Evolutionary conservation across 1,140 invertebrate genomes (phyloP).

Genomic region (Heliothis subflexa): DNA sequence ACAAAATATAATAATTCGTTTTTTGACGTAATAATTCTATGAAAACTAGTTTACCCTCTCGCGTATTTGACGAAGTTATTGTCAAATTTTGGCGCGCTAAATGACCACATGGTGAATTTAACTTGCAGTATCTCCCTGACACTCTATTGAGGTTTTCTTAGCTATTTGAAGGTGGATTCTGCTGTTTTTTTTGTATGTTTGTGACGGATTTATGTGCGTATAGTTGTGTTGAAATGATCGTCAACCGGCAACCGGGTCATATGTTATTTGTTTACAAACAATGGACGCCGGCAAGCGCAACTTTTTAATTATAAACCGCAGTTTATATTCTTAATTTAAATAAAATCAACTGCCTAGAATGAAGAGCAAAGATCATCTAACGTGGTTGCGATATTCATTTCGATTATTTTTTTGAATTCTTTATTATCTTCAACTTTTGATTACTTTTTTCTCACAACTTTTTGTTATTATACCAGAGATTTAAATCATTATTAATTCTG

Average conservation of each 20-base stretch:
- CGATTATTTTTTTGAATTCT: background rate
- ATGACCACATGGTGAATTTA: slow-evolving; percentile 72
- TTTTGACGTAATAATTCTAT: slow-evolving; percentile 1
- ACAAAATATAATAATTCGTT: slow-evolving; percentile 1
- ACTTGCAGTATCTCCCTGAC: slow-evolving; percentile 42
- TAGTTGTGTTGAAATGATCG: slow-evolving; percentile 49
- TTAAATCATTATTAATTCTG: no score
- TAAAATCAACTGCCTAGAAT: slow-evolving; percentile 22
- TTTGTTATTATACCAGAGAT: no score
- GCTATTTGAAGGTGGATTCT: slow-evolving; percentile 22
- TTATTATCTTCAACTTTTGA: background rate
- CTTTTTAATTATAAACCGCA: slow-evolving; percentile 29
- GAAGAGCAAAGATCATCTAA: background rate
- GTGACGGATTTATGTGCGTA: slow-evolving; percentile 51
- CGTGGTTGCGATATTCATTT: background rate
- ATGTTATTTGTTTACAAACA: slow-evolving; percentile 86
- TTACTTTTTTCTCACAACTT: background rate
- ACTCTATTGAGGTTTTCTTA: slow-evolving; percentile 17
- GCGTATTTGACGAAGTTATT: slow-evolving; percentile 45
- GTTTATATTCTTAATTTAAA: slow-evolving; percentile 7
- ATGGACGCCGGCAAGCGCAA: slow-evolving; percentile 69
- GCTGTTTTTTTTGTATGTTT: slow-evolving; percentile 56
- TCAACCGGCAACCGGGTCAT: slow-evolving; percentile 63
- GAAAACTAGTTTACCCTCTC: slow-evolving; percentile 9
- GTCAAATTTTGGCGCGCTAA: slow-evolving; percentile 80